phyloP scores from a whole-genome alignment of 2,888 invertebrate species.

The Cerceris ruficornis region DNA sequence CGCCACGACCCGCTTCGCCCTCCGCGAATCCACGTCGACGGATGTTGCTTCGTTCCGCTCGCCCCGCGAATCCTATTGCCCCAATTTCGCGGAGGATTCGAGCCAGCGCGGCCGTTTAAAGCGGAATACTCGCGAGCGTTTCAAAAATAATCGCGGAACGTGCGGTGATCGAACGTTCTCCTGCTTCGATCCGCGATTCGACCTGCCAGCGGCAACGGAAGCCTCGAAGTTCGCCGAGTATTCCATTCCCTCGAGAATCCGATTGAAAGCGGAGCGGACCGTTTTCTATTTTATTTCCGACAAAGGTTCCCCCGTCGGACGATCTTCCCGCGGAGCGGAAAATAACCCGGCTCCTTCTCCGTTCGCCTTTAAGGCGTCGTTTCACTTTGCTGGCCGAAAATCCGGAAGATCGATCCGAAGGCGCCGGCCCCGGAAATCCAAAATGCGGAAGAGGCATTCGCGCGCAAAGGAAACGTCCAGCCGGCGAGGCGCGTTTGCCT shows the following conservation, averaged over 20 bases:
- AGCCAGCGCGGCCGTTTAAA: no score
- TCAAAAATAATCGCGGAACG: neutral
- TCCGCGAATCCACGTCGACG: neutral
- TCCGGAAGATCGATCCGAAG: neutral
- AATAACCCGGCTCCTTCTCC: neutral
- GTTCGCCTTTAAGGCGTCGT: neutral
- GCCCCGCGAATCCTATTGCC: neutral
- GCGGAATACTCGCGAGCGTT: neutral
- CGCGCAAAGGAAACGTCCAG: neutral
- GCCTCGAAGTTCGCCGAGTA: no score
- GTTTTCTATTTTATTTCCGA: no score
- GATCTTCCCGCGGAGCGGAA: no score
- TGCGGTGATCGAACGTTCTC: neutral
- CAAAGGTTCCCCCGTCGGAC: no score
- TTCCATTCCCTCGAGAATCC: no score
- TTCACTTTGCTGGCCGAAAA: neutral
- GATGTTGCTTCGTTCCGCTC: neutral
- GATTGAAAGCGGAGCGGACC: no score
- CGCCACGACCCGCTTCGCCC: conserved; percentile 24
- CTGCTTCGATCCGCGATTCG: neutral
- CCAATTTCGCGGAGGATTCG: conserved; percentile 1
- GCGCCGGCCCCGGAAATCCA: neutral
- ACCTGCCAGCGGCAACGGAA: neutral
- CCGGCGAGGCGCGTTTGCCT: neutral
- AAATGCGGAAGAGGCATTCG: neutral